phyloP scores from a whole-genome alignment of 2,888 invertebrate genomes.

The Ischnura elegans region DNA sequence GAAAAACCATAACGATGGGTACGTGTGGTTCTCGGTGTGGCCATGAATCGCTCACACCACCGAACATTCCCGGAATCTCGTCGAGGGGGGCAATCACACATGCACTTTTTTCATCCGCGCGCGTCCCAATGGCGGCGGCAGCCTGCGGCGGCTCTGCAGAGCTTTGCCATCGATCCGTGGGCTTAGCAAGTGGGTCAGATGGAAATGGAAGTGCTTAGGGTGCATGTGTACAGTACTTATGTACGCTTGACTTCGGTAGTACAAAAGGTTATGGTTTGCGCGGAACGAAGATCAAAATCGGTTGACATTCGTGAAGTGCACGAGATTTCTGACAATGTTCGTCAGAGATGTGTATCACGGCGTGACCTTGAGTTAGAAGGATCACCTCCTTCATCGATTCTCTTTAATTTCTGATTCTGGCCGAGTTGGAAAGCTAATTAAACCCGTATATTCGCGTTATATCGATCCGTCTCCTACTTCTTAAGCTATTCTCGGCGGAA shows the following conservation, averaged over 20 bases:
- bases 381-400: too few species aligned
- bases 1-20: background rate
- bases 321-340: background rate
- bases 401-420: too few species aligned
- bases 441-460: too few species aligned
- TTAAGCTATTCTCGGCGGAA: too few species aligned
- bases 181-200: conserved; percentile 16
- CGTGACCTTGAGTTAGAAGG: too few species aligned
- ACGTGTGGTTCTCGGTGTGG: background rate
- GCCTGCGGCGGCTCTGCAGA: background rate
- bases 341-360: too few species aligned
- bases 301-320: background rate
- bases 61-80: background rate
- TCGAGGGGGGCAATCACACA: background rate
- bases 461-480: too few species aligned
- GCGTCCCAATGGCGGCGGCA: background rate
- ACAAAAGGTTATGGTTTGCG: background rate
- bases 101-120: background rate
- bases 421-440: too few species aligned
- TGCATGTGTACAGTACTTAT: background rate
- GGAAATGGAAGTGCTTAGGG: background rate
- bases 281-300: background rate
- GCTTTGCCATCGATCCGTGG: background rate
- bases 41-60: background rate
- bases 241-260: background rate